Evolutionary conservation across 2,888 invertebrate species (phyloP).

Genomic region (Drosophila mimetica): DNA sequence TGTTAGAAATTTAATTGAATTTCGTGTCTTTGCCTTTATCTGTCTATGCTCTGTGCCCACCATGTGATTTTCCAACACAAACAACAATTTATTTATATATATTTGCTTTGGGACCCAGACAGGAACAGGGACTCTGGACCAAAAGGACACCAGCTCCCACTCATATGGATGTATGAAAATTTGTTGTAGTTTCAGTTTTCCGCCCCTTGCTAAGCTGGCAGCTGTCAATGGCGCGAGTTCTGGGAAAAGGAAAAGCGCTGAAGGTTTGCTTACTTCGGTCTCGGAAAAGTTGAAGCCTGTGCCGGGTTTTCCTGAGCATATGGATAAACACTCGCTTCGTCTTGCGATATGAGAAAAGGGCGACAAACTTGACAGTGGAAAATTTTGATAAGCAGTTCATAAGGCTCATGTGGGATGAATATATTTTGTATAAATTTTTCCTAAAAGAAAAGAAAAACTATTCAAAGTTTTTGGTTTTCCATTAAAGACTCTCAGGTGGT

Average conservation of each 20-base stretch:
- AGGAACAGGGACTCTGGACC: constrained; percentile 1
- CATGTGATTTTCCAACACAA: constrained; percentile 20
- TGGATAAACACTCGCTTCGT: constrained; percentile 35
- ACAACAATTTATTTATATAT: constrained; percentile 37
- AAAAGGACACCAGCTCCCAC: constrained; percentile 14
- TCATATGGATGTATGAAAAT: constrained; percentile 25
- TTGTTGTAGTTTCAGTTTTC: constrained; percentile 18
- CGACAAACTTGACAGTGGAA: constrained; percentile 20
- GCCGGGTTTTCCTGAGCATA: constrained; percentile 39
- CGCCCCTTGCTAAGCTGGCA: constrained; percentile 38
- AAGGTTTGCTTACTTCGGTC: constrained; percentile 34
- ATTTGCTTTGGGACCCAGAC: constrained; percentile 30
- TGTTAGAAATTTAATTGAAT: constrained; percentile 56
- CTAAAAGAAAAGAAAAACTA: not conserved
- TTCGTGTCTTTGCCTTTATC: constrained; percentile 32
- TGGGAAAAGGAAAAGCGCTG: constrained; percentile 27
- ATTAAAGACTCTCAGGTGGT: not conserved
- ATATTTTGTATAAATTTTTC: not conserved
- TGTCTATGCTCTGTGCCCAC: constrained; percentile 28
- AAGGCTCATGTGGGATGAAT: not conserved
- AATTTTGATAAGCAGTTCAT: constrained; percentile 23
- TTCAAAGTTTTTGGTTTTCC: not conserved
- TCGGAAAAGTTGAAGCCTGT: constrained; percentile 22
- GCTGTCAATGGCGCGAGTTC: constrained; percentile 46
- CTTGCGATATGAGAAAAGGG: constrained; percentile 12